Evolutionary conservation across 2,797 vertebrate genomes (phyloP).

Genomic region (Cephalopachus bancanus): DNA sequence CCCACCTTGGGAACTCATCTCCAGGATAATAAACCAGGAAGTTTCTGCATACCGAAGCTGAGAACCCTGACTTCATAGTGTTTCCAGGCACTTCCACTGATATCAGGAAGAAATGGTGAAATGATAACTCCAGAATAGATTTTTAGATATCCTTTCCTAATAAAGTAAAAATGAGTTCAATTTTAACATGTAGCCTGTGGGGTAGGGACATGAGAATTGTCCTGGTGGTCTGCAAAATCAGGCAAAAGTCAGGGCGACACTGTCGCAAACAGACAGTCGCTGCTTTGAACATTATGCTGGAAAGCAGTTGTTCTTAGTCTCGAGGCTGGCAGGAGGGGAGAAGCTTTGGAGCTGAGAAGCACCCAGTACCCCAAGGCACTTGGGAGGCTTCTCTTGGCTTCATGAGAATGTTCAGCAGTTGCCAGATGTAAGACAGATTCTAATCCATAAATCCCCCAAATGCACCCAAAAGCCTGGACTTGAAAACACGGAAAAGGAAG

Average conservation of each 20-base stretch:
- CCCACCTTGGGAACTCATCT: not conserved
- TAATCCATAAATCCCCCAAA: conserved; percentile 66
- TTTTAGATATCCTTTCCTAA: conserved; percentile 50
- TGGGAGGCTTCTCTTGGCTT: not conserved
- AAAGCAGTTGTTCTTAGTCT: not conserved
- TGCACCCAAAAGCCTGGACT: conserved; percentile 62
- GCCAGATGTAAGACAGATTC: conserved; percentile 50
- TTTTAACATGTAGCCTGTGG: conserved; percentile 37
- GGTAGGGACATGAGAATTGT: not conserved
- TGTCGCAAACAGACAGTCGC: not conserved
- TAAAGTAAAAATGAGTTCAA: conserved; percentile 46
- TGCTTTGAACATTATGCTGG: not conserved
- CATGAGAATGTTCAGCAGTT: conserved; percentile 14
- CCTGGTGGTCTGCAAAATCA: conserved; percentile 40
- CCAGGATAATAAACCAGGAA: not conserved
- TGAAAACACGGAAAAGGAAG: conserved; percentile 56
- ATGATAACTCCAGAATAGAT: conserved; percentile 22
- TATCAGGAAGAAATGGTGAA: not conserved
- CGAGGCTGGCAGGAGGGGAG: not conserved
- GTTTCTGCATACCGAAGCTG: not conserved
- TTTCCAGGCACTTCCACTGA: not conserved
- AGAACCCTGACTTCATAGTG: not conserved
- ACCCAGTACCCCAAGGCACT: not conserved
- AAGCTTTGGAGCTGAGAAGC: not conserved
- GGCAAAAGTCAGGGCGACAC: not conserved